Percentiles rank a stretch among this genome's conserved stretches.
These are phyloP conservation scores for Brachionus sp. DNA, from an alignment of 1,140 invertebrate species.

Conservation along the genomic window DNA sequence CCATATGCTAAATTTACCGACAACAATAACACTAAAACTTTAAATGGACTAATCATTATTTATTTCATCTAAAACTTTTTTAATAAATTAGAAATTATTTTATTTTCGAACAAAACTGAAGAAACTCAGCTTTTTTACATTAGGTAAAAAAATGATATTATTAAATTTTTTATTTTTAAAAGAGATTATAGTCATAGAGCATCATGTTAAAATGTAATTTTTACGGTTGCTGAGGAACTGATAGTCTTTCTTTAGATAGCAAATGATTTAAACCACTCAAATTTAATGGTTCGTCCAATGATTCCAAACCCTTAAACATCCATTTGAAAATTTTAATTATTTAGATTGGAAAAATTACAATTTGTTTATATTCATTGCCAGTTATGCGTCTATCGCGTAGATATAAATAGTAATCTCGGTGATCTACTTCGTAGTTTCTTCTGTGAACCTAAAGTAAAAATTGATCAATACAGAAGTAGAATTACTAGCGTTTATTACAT, in stretches of 20 bases:
- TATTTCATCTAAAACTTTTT: neutral
- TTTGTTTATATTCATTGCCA: conserved; percentile 44
- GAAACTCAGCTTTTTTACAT: conserved; percentile 19
- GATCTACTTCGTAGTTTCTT: conserved; percentile 44
- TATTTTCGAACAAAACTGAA: neutral
- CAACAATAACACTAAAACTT: neutral
- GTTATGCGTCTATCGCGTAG: conserved; percentile 34
- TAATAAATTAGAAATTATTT: neutral
- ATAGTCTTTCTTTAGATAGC: conserved; percentile 25
- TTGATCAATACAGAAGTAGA: neutral
- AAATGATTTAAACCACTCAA: conserved; percentile 26
- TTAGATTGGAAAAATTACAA: neutral
- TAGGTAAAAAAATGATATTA: neutral
- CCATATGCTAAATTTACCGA: neutral
- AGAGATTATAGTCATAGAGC: conserved; percentile 19
- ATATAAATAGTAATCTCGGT: conserved; percentile 35
- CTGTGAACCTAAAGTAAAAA: neutral
- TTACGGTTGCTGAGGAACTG: conserved; percentile 21
- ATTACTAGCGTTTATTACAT: neutral
- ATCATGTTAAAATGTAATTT: neutral
- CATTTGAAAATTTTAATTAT: neutral
- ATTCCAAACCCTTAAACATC: conserved; percentile 25
- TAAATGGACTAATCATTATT: neutral
- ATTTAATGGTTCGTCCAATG: conserved; percentile 23
- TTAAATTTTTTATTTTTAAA: neutral